A percentile compares a stretch with the other conserved stretches of the same genome.
phyloP scores from a whole-genome alignment of 2,797 vertebrate species.

The Telmatherina bonti region DNA sequence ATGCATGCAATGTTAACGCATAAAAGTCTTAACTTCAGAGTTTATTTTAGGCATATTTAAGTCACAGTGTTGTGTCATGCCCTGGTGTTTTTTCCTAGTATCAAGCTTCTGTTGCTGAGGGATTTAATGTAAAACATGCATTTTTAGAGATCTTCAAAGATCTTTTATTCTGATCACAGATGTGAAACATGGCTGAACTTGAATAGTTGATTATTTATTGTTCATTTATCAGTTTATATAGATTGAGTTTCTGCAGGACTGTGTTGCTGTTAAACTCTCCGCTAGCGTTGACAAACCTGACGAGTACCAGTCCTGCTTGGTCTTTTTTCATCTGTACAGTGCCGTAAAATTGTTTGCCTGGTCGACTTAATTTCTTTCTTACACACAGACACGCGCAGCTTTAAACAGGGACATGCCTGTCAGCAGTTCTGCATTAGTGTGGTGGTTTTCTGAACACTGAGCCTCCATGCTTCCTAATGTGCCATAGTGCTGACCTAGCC shows the following conservation, averaged over 20 bases:
- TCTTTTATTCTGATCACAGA: too few species aligned
- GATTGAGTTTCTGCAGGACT: not conserved
- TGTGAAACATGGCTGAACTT: too few species aligned
- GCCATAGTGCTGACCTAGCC: constrained; percentile 75
- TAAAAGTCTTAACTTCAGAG: too few species aligned
- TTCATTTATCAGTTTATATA: too few species aligned
- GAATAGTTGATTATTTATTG: too few species aligned
- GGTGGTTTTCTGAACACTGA: constrained; percentile 57
- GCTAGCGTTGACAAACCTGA: not conserved
- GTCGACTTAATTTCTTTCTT: constrained; percentile 24
- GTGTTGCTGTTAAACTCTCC: not conserved
- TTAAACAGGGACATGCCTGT: constrained; percentile 71
- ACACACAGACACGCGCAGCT: constrained; percentile 43
- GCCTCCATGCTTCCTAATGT: constrained; percentile 55
- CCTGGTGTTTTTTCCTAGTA: too few species aligned
- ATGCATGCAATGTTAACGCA: too few species aligned
- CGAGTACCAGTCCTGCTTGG: not conserved
- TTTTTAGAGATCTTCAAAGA: too few species aligned
- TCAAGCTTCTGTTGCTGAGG: too few species aligned
- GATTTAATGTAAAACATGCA: too few species aligned
- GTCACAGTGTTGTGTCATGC: too few species aligned
- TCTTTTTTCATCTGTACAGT: not conserved
- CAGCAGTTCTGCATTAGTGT: constrained; percentile 78
- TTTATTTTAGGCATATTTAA: too few species aligned
- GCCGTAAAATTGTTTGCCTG: constrained; percentile 17